phyloP scores from a whole-genome alignment of 2,888 invertebrate species.

The Clanis bilineata region DNA sequence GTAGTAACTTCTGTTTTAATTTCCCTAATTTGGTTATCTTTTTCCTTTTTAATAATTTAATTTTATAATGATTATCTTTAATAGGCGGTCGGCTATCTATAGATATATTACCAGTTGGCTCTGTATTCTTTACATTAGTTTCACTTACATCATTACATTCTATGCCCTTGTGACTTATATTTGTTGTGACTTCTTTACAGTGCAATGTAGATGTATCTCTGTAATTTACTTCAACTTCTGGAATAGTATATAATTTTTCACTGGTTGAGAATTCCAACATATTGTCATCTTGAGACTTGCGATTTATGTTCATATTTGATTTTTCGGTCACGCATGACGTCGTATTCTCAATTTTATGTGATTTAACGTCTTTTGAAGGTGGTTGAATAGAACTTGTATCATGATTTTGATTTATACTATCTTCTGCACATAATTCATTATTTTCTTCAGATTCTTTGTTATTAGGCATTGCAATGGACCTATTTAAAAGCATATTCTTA shows the following conservation, averaged over 20 bases:
- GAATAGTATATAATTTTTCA: neutral
- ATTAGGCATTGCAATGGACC: neutral
- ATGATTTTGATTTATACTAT: neutral
- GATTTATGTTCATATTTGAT: neutral
- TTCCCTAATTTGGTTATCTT: slow-evolving; percentile 5
- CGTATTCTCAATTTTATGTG: neutral
- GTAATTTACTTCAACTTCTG: neutral
- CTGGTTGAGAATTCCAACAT: neutral
- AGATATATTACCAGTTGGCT: neutral
- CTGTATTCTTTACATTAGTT: neutral
- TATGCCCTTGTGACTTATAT: neutral
- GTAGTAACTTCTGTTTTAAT: neutral
- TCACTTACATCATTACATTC: neutral
- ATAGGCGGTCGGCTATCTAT: neutral
- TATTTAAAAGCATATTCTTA: slow-evolving; percentile 34
- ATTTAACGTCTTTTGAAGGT: neutral
- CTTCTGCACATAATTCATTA: neutral
- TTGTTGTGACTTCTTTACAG: neutral
- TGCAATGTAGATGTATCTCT: neutral
- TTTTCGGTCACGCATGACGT: neutral
- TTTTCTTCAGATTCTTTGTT: neutral
- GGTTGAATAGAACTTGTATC: neutral
- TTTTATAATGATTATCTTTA: neutral
- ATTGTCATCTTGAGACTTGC: neutral
- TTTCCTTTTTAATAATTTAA: neutral